Percentiles rank a stretch among this genome's conserved stretches.
Evolutionary conservation across 37 sponge, comb jelly and placozoan genomes (phyloP).

Genomic region (Agelas oroides): DNA sequence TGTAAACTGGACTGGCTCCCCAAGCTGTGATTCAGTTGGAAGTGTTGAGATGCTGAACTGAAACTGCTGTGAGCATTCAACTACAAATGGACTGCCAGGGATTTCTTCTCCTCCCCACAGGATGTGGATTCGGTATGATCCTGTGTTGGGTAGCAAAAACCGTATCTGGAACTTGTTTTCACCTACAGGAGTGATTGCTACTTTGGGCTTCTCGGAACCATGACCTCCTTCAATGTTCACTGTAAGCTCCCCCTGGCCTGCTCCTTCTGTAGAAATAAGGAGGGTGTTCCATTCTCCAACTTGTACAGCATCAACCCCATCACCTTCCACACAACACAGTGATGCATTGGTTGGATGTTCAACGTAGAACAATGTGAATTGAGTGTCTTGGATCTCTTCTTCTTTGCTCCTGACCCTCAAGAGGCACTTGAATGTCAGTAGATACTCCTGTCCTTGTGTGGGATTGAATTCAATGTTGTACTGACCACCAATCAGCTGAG

Average conservation of each 20-base stretch:
- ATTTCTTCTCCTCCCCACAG: conserved; percentile 69
- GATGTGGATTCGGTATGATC: conserved; percentile 55
- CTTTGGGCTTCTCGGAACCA: background rate
- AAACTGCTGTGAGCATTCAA: conserved; percentile 33
- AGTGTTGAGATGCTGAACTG: background rate
- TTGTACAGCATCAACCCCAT: conserved; percentile 44
- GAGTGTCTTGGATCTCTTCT: conserved; percentile 62
- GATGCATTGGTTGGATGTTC: background rate
- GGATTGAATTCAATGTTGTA: conserved; percentile 58
- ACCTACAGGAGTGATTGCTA: conserved; percentile 14
- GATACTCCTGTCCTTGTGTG: conserved; percentile 51
- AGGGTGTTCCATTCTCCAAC: conserved; percentile 50
- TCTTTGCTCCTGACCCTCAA: conserved; percentile 53
- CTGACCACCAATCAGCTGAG: conserved; percentile 44
- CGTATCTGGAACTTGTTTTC: conserved; percentile 34
- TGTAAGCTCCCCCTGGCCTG: conserved; percentile 46
- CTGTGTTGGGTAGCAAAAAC: conserved; percentile 55
- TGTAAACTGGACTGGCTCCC: conserved; percentile 35
- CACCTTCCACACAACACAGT: conserved; percentile 69
- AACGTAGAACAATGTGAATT: conserved; percentile 62
- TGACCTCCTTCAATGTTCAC: conserved; percentile 54
- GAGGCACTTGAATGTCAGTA: conserved; percentile 47
- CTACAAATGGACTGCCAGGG: conserved; percentile 76
- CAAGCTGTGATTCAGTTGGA: background rate
- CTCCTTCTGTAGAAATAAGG: conserved; percentile 49